phyloP scores from a whole-genome alignment of 2,888 invertebrate genomes.

The Lasioglossum leucozonium region DNA sequence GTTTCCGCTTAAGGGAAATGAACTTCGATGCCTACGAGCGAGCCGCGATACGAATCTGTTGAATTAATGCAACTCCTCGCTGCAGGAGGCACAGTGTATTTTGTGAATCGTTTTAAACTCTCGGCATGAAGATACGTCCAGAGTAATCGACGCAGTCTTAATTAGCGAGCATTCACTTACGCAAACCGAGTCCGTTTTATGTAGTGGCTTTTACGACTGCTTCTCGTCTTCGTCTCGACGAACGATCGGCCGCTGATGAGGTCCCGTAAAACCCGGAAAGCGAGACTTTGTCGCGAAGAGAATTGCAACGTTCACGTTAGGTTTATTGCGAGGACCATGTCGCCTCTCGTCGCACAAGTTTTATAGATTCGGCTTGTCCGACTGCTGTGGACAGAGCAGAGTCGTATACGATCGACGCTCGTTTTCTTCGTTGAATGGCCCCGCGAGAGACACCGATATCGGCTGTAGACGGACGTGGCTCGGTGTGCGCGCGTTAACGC shows the following conservation, averaged over 20 bases:
- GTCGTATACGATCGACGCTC: not conserved
- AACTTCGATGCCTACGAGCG: not conserved
- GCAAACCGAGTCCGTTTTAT: too few species aligned
- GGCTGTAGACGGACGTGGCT: not conserved
- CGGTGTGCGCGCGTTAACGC: not conserved
- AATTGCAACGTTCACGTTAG: not conserved
- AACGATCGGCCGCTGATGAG: not conserved
- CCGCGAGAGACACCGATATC: not conserved
- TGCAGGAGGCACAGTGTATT: too few species aligned
- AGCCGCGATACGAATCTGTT: not conserved
- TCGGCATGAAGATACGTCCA: too few species aligned
- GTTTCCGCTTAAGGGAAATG: not conserved
- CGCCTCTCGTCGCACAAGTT: not conserved
- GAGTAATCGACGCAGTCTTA: not conserved
- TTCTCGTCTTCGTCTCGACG: not conserved
- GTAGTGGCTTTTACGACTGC: too few species aligned
- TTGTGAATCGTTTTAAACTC: too few species aligned
- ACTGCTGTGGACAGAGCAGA: not conserved
- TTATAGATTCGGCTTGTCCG: not conserved
- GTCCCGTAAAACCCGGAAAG: not conserved
- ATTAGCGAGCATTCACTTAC: too few species aligned
- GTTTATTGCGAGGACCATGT: not conserved
- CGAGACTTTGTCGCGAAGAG: not conserved
- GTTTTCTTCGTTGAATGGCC: not conserved
- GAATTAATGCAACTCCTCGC: not conserved